Conservation (phyloP, 30 jellyfish, hydroid and myxozoan species). For the Cassiopea xamachana region DNA sequence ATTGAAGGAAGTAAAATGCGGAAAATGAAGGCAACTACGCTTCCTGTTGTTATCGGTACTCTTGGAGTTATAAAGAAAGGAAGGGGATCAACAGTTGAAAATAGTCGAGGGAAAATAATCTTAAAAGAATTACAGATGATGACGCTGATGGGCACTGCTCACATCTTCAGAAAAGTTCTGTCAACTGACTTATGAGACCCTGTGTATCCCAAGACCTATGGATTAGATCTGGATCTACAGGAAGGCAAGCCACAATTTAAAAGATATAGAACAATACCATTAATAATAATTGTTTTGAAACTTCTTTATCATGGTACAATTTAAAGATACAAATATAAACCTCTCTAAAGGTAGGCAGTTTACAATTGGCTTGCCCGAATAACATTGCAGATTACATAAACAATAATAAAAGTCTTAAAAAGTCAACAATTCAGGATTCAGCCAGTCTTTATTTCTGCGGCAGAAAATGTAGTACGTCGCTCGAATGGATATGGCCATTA, state of each 20-base stretch:
- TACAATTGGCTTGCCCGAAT: too few species aligned
- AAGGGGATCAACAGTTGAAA: constrained; percentile 4
- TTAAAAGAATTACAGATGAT: constrained; percentile 12
- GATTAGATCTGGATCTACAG: neutral
- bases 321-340: too few species aligned
- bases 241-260: neutral
- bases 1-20: neutral
- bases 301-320: too few species aligned
- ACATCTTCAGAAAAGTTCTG: constrained; percentile 15
- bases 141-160: neutral
- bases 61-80: constrained; percentile 24
- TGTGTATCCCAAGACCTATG: neutral
- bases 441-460: too few species aligned
- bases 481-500: too few species aligned
- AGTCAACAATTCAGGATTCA: too few species aligned
- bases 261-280: neutral
- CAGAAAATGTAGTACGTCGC: too few species aligned
- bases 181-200: neutral
- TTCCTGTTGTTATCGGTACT: neutral
- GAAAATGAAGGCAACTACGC: neutral
- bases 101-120: constrained; percentile 5
- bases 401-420: too few species aligned
- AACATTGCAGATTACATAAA: too few species aligned
- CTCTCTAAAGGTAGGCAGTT: too few species aligned
- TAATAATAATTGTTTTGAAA: too few species aligned